Percentiles rank a stretch among this genome's conserved stretches.
These are phyloP conservation scores for Pecten maximus DNA, from an alignment of 2,888 invertebrate species.

Conservation along the genomic window DNA sequence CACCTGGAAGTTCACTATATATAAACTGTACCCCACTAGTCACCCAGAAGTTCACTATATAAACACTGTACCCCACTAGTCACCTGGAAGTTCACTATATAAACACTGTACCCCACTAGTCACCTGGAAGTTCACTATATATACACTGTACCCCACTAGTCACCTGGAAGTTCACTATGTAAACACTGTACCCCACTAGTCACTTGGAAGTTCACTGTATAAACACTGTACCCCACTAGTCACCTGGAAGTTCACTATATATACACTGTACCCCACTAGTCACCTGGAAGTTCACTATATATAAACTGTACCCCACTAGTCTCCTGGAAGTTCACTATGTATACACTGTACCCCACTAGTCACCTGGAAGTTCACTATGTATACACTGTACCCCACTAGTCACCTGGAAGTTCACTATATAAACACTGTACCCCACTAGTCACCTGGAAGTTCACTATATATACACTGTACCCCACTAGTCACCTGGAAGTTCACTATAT, in stretches of 20 bases:
- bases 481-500: not conserved
- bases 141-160: not conserved
- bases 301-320: not conserved
- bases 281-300: not conserved
- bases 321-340: not conserved
- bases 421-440: not conserved
- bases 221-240: not conserved
- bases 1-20: not conserved
- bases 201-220: not conserved
- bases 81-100: not conserved
- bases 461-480: not conserved
- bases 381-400: not conserved
- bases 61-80: not conserved
- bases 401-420: not conserved
- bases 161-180: not conserved
- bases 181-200: not conserved
- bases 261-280: not conserved
- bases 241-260: not conserved
- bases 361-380: not conserved
- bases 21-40: not conserved
- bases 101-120: not conserved
- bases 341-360: not conserved
- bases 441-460: not conserved
- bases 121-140: not conserved
- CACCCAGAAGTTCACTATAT: not conserved